Percentiles rank a stretch among this genome's conserved stretches.
These are phyloP conservation scores for Gasterosteus aculeatus DNA, from an alignment of 2,113 vertebrate species.

Conservation along the genomic window DNA sequence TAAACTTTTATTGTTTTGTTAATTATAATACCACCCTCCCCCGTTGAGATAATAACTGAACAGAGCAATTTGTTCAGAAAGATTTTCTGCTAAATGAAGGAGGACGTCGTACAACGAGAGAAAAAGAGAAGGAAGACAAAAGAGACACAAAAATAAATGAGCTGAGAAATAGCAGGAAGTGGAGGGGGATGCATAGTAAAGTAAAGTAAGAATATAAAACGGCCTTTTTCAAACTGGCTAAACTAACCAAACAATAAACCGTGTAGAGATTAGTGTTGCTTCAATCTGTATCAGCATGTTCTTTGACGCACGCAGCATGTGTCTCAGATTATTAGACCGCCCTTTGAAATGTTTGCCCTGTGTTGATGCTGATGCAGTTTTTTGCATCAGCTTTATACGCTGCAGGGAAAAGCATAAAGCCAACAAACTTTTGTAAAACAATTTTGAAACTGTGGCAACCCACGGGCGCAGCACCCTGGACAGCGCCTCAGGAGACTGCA, in stretches of 20 bases:
- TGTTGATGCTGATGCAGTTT: constrained; percentile 12
- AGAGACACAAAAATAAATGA: constrained; percentile 19
- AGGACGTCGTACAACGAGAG: constrained; percentile 39
- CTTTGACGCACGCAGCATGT: constrained; percentile 47
- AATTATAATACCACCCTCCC: constrained; percentile 92
- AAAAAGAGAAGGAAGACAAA: constrained; percentile 22
- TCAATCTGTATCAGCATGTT: not conserved
- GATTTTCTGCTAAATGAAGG: constrained; percentile 73
- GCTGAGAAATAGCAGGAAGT: constrained; percentile 12
- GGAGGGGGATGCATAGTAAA: constrained; percentile 9
- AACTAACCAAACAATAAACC: constrained; percentile 28
- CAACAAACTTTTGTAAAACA: constrained; percentile 10
- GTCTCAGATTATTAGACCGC: not conserved
- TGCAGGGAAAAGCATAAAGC: not conserved
- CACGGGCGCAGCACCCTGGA: no score
- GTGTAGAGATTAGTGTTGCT: constrained; percentile 19
- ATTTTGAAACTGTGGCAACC: not conserved
- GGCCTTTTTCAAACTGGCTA: constrained; percentile 5
- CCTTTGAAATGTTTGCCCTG: constrained; percentile 37
- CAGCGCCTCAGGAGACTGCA: no score
- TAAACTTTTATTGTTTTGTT: constrained; percentile 99
- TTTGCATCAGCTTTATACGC: constrained; percentile 1
- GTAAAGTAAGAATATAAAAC: constrained; percentile 15
- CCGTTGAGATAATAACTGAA: constrained; percentile 85
- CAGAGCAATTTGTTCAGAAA: constrained; percentile 73